These are phyloP conservation scores for Lasioglossum lativentre DNA, from an alignment of 2,888 invertebrate species.

Conservation along the genomic window DNA sequence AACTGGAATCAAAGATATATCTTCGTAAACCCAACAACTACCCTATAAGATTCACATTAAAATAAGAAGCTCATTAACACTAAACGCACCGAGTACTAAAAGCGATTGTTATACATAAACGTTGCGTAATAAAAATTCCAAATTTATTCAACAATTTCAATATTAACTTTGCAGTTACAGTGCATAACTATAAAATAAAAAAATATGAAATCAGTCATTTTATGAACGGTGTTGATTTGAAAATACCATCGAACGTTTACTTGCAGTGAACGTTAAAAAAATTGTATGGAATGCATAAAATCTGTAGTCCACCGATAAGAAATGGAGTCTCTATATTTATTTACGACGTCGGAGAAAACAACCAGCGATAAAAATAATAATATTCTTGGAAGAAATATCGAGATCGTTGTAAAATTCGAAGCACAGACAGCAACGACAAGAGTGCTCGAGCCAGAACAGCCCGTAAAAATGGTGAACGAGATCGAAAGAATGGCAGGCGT, in stretches of 20 bases:
- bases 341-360: not conserved
- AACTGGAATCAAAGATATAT: not conserved
- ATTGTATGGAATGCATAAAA: not conserved
- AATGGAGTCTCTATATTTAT: not conserved
- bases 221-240: not conserved
- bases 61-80: not conserved
- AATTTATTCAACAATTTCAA: not conserved
- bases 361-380: not conserved
- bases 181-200: too few relatives aligned
- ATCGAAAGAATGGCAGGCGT: constrained; percentile 15
- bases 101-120: not conserved
- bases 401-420: not conserved
- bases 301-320: not conserved
- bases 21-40: not conserved
- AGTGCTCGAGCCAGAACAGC: not conserved
- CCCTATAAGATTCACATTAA: not conserved
- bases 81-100: not conserved
- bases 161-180: not conserved
- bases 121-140: not conserved
- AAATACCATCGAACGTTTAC: not conserved
- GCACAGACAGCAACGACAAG: not conserved
- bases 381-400: not conserved
- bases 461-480: constrained; percentile 37
- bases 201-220: too few relatives aligned
- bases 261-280: not conserved